Percentiles rank a stretch among this genome's conserved stretches.
These are phyloP conservation scores for Amphiura filiformis DNA, from an alignment of 35 echinoderm and acorn worm genomes.

Conservation along the genomic window DNA sequence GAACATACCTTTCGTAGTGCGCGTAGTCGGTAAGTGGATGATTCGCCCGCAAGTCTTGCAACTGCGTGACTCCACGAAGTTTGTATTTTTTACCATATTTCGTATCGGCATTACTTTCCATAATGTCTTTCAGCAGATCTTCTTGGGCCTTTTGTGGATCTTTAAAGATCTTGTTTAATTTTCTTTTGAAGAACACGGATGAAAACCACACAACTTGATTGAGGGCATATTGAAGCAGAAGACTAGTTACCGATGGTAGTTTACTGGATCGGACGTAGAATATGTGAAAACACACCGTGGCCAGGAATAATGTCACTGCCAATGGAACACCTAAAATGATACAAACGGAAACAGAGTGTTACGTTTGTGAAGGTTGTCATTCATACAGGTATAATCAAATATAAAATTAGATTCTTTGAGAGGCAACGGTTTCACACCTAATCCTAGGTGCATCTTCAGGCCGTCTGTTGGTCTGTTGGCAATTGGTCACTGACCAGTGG, in stretches of 20 bases:
- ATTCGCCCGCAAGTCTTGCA: slow-evolving; percentile 40
- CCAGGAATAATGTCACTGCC: too few relatives aligned
- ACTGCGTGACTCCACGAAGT: slow-evolving; percentile 20
- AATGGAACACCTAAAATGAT: too few relatives aligned
- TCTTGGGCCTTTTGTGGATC: slow-evolving; percentile 42
- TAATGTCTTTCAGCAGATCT: slow-evolving; percentile 16
- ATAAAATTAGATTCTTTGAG: too few relatives aligned
- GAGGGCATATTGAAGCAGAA: not conserved
- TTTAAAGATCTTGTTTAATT: not conserved
- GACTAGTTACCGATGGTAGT: not conserved
- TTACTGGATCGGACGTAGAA: not conserved
- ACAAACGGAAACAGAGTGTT: too few relatives aligned
- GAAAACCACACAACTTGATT: not conserved
- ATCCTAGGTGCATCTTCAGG: too few relatives aligned
- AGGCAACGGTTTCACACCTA: too few relatives aligned
- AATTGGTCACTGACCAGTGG: too few relatives aligned
- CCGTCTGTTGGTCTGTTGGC: too few relatives aligned
- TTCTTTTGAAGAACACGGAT: not conserved
- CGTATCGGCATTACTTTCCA: slow-evolving; percentile 30
- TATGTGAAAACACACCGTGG: slow-evolving; percentile 9
- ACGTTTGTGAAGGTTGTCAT: too few relatives aligned
- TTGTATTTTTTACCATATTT: slow-evolving; percentile 36
- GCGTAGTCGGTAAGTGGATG: slow-evolving; percentile 70
- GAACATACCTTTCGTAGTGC: slow-evolving; percentile 59
- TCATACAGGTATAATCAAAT: too few relatives aligned